Evolutionary conservation across 2,797 vertebrate genomes (phyloP).

Genomic region (Clarias platycephalus): DNA sequence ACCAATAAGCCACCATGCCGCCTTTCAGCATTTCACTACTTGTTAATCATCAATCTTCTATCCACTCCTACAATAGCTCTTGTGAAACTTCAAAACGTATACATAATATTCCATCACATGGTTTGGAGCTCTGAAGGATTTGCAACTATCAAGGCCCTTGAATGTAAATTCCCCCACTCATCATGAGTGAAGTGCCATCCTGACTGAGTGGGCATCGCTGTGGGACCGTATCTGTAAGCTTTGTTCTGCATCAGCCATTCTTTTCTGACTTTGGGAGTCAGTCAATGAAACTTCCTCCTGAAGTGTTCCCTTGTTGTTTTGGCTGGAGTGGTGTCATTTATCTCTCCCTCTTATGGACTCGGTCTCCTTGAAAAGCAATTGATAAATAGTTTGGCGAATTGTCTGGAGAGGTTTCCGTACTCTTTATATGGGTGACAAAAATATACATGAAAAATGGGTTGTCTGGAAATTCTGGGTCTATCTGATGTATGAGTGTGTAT

Average conservation of each 20-base stretch:
- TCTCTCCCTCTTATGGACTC: slow-evolving; percentile 18
- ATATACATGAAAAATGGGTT: slow-evolving; percentile 35
- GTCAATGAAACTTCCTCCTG: not conserved
- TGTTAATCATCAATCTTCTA: not conserved
- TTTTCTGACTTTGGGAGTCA: slow-evolving; percentile 56
- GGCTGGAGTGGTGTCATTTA: slow-evolving; percentile 34
- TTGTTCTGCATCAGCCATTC: slow-evolving; percentile 54
- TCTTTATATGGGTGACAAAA: slow-evolving; percentile 23
- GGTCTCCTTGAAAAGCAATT: slow-evolving; percentile 37
- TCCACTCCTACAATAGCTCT: not conserved
- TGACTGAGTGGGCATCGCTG: slow-evolving; percentile 30
- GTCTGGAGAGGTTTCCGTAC: slow-evolving; percentile 25
- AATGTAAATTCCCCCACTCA: slow-evolving; percentile 12
- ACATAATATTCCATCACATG: not conserved
- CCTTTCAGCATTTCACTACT: not conserved
- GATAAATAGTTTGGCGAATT: slow-evolving; percentile 27
- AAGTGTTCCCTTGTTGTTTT: slow-evolving; percentile 43
- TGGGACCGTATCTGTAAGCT: slow-evolving; percentile 60
- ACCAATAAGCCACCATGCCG: no score
- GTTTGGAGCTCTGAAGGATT: slow-evolving; percentile 4
- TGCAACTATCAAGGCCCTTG: slow-evolving; percentile 15
- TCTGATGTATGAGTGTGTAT: not conserved
- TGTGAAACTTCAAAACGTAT: not conserved
- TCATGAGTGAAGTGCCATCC: slow-evolving; percentile 33
- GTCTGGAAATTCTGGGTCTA: slow-evolving; percentile 6